Evolutionary conservation across 2,113 vertebrate species (phyloP).

Genomic region (Rousettus leschenaultii): DNA sequence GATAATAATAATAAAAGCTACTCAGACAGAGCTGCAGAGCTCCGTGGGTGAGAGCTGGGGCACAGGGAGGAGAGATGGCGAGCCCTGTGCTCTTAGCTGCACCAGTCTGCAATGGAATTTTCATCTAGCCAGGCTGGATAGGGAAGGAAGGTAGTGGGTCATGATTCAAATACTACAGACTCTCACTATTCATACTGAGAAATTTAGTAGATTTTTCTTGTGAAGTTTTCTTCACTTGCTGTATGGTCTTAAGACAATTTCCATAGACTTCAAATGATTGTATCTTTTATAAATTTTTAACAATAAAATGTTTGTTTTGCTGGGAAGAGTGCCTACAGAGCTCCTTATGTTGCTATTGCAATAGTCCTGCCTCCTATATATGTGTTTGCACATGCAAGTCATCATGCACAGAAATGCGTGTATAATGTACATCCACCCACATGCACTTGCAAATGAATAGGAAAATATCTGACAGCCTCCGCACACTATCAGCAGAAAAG

Average conservation of each 20-base stretch:
- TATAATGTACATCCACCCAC: background rate
- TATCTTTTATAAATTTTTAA: background rate
- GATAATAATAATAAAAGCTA: no score
- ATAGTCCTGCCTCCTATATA: background rate
- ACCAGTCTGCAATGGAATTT: background rate
- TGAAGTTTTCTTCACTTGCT: background rate
- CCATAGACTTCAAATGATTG: background rate
- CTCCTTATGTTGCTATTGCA: background rate
- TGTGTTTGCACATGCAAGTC: background rate
- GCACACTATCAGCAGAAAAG: background rate
- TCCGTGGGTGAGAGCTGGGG: background rate
- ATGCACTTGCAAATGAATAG: background rate
- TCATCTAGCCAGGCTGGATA: background rate
- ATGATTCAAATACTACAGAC: background rate
- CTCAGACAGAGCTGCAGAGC: no score
- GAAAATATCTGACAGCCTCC: background rate
- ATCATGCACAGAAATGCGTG: background rate
- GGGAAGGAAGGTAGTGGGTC: background rate
- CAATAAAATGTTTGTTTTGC: background rate
- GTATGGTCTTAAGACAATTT: background rate
- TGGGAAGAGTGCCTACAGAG: background rate
- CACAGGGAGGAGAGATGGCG: background rate
- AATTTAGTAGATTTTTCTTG: background rate
- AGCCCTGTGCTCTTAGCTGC: background rate
- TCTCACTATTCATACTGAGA: background rate